These are phyloP conservation scores for Caprella mutica DNA, from an alignment of 2,888 invertebrate genomes.

Conservation along the genomic window DNA sequence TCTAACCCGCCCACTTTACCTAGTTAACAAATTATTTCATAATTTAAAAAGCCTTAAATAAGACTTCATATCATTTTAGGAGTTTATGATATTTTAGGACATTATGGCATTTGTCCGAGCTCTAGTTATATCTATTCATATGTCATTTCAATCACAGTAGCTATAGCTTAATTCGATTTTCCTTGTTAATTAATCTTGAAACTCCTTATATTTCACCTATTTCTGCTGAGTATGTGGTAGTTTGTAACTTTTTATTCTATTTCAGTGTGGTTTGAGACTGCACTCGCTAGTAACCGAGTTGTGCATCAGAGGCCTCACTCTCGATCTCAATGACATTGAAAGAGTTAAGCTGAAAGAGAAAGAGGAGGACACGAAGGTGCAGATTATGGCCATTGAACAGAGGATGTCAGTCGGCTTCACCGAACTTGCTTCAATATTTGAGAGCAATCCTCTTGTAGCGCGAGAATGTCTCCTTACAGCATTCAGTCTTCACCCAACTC, in stretches of 20 bases:
- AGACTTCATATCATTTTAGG: too few species aligned
- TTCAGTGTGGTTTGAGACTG: slow-evolving; percentile 40
- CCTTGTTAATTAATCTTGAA: too few species aligned
- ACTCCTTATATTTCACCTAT: too few species aligned
- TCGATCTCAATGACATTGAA: slow-evolving; percentile 64
- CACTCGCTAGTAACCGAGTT: slow-evolving; percentile 58
- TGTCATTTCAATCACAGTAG: too few species aligned
- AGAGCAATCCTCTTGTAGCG: slow-evolving; percentile 50
- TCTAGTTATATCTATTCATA: too few species aligned
- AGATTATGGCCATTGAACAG: slow-evolving; percentile 41
- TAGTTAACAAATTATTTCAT: too few species aligned
- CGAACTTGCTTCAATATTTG: slow-evolving; percentile 51
- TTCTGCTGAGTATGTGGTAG: too few species aligned
- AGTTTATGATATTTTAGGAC: too few species aligned
- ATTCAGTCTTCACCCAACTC: slow-evolving; percentile 60
- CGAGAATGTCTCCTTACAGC: slow-evolving; percentile 63
- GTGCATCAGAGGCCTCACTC: slow-evolving; percentile 60
- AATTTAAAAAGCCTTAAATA: too few species aligned
- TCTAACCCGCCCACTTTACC: too few species aligned
- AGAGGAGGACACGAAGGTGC: slow-evolving; percentile 36
- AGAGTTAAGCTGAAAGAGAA: slow-evolving; percentile 50
- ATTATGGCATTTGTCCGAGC: too few species aligned
- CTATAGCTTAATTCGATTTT: too few species aligned
- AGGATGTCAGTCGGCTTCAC: slow-evolving; percentile 52
- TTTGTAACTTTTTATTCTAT: slow-evolving; percentile 15